Evolutionary conservation across 2,797 vertebrate species (phyloP), one percentile per base, ranked within the genome.

Genomic region (Trachurus trachurus): DNA sequence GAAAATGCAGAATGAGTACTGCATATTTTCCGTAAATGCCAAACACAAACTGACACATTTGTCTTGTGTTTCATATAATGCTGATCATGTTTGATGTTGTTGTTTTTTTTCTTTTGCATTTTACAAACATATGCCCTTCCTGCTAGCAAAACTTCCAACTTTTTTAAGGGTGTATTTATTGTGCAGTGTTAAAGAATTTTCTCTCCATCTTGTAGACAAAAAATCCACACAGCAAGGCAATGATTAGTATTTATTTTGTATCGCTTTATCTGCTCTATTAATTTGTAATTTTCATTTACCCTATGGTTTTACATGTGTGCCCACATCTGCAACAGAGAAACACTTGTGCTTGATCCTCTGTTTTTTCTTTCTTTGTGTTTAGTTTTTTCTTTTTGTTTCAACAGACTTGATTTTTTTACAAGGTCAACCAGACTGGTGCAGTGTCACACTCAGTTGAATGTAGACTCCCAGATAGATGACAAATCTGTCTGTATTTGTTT

Each of bases 401-500:
- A 19, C 26, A 31, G 31, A 26, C 58, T 50, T 15, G 34, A 50
- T 11, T 69, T 84, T 84, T 72, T 26, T 26, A 58, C 72, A 72
- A 82, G 69, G 72, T 85, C 76, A 74, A 31, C 17, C 74, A 69
- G 53, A 60, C 40, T 73, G n/a, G 13, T 71, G 17, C 78, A 52
- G 60, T 2, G 64, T 78, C 80, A 22, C 52, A 71, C 21, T 26
- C 52, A 76, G 68, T 80, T 17, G 34, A 67, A 22, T 29, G 22
- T 1, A 59, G 52, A 77, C 37, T 65, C 61, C n/a, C 15, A 45
- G 72, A 87, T 69, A 49, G 74, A 69, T 70, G 68, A 78, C 72
- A 17, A 66, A 56, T 50, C 12, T 39, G 58, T 73, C 52, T 81
- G 71, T 67, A 67, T 85, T 71, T 82, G 52, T 77, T 83, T 65